These are phyloP conservation scores for Montifringilla adamsi DNA, from an alignment of 2,113 vertebrate genomes.

Conservation along the genomic window DNA sequence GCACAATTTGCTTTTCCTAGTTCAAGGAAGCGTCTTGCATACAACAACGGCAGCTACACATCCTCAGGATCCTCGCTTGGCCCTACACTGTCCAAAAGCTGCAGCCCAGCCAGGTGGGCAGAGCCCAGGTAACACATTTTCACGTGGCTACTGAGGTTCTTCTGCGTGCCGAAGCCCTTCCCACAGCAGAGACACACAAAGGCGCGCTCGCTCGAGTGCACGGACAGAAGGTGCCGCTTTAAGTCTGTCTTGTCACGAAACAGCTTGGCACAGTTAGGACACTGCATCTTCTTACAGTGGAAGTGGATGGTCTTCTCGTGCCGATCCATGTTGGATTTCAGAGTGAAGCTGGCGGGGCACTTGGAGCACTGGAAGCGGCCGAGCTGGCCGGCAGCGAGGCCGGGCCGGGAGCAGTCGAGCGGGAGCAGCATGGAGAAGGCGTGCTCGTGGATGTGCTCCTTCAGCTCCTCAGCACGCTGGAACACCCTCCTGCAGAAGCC, in stretches of 20 bases:
- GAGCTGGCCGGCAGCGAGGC: background rate
- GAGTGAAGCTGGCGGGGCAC: slow-evolving; percentile 80
- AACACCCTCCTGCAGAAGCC: slow-evolving; percentile 81
- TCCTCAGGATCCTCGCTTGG: background rate
- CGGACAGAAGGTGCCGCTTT: slow-evolving; percentile 73
- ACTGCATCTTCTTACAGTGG: slow-evolving; percentile 81
- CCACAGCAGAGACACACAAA: slow-evolving; percentile 71
- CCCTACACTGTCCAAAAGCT: background rate
- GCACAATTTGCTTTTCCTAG: background rate
- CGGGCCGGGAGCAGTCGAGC: background rate
- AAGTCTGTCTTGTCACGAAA: slow-evolving; percentile 80
- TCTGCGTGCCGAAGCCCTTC: slow-evolving; percentile 78
- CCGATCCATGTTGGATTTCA: slow-evolving; percentile 82
- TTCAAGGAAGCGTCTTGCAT: rapidly evolving
- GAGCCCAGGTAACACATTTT: slow-evolving; percentile 74
- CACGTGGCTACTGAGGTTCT: slow-evolving; percentile 78
- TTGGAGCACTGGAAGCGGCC: slow-evolving; percentile 79
- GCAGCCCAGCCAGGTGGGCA: background rate
- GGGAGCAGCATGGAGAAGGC: slow-evolving; percentile 72
- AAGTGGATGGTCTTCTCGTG: slow-evolving; percentile 81
- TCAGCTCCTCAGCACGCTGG: slow-evolving; percentile 72
- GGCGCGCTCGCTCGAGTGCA: slow-evolving; percentile 71
- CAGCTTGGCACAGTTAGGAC: slow-evolving; percentile 72
- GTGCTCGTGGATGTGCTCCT: slow-evolving; percentile 76
- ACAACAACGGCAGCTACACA: background rate